Conservation (phyloP, 2,888 invertebrate genomes). For the Calameuta filiformis region DNA sequence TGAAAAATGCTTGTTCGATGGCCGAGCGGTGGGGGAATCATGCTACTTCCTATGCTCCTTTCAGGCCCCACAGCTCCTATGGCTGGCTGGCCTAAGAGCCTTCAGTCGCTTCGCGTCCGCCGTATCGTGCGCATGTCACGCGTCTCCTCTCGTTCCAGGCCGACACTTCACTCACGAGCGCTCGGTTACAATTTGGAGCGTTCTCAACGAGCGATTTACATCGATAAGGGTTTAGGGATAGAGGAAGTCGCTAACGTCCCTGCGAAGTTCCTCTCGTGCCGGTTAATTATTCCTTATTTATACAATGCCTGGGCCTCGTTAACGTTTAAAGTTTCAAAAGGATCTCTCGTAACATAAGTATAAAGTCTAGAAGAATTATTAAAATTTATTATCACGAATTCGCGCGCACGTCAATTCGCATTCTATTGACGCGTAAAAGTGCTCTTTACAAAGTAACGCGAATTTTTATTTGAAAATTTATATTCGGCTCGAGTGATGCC, state of each 20-base stretch:
- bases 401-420: not conserved
- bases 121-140: constrained; percentile 33
- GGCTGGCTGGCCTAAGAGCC: constrained; percentile 30
- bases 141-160: constrained; percentile 8
- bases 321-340: not conserved
- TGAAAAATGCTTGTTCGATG: not conserved
- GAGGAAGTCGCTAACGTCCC: not conserved
- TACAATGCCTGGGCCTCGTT: not conserved
- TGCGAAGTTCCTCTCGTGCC: not conserved
- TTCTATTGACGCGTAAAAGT: not conserved
- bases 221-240: not conserved
- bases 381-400: not conserved
- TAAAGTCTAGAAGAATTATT: not conserved
- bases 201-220: not conserved
- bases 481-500: not conserved
- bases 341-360: not conserved
- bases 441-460: not conserved
- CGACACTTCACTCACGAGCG: not conserved
- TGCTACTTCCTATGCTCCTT: not conserved
- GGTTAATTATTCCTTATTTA: not conserved
- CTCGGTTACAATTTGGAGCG: not conserved
- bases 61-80: not conserved
- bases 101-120: constrained; percentile 52
- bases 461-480: not conserved
- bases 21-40: not conserved